phyloP scores from a whole-genome alignment of 2,888 invertebrate genomes.

The Vesta saturnalis region DNA sequence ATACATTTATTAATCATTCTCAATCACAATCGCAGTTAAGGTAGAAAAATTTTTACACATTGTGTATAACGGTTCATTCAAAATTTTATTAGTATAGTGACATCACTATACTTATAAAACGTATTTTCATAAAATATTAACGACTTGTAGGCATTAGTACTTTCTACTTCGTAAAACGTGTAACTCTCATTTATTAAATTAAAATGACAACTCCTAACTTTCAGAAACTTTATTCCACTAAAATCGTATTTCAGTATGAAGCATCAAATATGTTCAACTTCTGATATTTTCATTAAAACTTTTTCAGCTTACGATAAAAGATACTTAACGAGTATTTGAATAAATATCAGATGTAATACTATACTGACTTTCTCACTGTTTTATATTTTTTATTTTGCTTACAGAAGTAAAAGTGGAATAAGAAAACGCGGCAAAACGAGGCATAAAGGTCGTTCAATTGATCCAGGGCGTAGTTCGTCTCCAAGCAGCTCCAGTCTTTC shows the following conservation, averaged over 20 bases:
- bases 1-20: no score
- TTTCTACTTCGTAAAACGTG: background rate
- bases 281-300: constrained; percentile 22
- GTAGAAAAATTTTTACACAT: no score
- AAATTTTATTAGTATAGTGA: no score
- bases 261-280: background rate
- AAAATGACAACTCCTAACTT: constrained; percentile 12
- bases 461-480: constrained; percentile 69
- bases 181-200: constrained; percentile 9
- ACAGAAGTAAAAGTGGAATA: constrained; percentile 59
- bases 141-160: background rate
- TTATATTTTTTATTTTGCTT: constrained; percentile 36
- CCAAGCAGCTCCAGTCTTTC: constrained; percentile 89
- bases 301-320: constrained; percentile 21
- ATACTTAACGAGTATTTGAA: constrained; percentile 21
- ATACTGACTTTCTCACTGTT: constrained; percentile 5
- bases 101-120: background rate
- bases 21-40: no score
- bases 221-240: background rate
- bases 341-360: constrained; percentile 11
- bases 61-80: no score
- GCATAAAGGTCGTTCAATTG: constrained; percentile 72
- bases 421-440: constrained; percentile 64
- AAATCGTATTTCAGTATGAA: background rate
- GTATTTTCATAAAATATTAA: constrained; percentile 6